Evolutionary conservation across 1,140 invertebrate genomes (phyloP).

Genomic region (Neoseiulus cucumeris): DNA sequence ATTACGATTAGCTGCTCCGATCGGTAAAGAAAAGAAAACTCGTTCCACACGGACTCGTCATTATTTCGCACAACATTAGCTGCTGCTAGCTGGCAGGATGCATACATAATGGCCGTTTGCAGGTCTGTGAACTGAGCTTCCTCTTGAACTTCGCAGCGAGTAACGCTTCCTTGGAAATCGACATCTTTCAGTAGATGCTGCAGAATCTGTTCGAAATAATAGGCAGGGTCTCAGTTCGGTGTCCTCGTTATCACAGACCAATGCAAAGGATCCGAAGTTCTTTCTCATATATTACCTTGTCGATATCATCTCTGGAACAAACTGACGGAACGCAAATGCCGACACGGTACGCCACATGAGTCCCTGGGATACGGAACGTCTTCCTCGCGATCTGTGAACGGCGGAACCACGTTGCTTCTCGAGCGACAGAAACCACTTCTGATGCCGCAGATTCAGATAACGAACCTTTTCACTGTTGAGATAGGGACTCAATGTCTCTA

Average conservation of each 20-base stretch:
- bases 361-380: neutral
- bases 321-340: neutral
- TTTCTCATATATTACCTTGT: neutral
- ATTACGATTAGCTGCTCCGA: no score
- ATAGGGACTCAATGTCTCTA: neutral
- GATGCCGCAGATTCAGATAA: no score
- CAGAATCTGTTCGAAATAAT: neutral
- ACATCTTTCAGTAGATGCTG: neutral
- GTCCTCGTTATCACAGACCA: neutral
- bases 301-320: neutral
- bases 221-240: neutral
- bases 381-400: neutral
- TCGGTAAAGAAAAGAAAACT: no score
- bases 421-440: no score
- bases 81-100: neutral
- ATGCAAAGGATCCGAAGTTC: no score
- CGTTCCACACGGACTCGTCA: no score
- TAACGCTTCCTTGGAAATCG: neutral
- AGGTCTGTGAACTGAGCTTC: neutral
- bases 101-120: neutral
- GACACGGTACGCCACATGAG: neutral
- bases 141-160: conserved; percentile 4
- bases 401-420: no score
- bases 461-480: neutral
- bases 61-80: no score